Evolutionary conservation across 2,797 vertebrate genomes (phyloP).

Genomic region (Acanthopagrus latus): DNA sequence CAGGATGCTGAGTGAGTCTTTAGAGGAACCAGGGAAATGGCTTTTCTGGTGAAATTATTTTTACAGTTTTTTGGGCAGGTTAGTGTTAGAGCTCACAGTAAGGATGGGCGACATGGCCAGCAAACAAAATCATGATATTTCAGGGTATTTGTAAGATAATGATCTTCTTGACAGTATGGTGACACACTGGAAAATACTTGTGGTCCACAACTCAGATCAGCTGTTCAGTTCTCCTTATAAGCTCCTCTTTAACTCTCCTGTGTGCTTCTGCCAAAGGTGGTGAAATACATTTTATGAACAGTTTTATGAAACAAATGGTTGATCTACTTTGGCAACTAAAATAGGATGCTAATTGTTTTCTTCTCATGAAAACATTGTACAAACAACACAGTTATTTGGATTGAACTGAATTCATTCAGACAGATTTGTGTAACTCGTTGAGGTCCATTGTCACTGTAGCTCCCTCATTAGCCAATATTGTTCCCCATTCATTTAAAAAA

Average conservation of each 20-base stretch:
- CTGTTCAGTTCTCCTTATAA: no score
- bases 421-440: no score
- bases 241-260: no score
- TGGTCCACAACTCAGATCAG: no score
- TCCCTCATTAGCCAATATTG: neutral
- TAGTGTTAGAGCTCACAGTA: neutral
- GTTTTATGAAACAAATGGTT: neutral
- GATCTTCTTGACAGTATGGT: no score
- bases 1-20: neutral
- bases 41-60: neutral
- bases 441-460: neutral
- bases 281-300: no score
- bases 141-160: neutral
- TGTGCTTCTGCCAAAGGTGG: no score
- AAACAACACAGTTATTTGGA: neutral
- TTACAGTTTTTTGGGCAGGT: neutral
- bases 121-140: neutral
- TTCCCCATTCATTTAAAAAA: neutral
- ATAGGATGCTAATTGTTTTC: no score
- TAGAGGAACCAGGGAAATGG: neutral
- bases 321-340: neutral
- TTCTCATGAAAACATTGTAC: no score
- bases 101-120: no score
- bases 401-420: neutral
- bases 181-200: no score